Evolutionary conservation across 2,797 vertebrate genomes (phyloP).

Genomic region (Acanthornis magna): DNA sequence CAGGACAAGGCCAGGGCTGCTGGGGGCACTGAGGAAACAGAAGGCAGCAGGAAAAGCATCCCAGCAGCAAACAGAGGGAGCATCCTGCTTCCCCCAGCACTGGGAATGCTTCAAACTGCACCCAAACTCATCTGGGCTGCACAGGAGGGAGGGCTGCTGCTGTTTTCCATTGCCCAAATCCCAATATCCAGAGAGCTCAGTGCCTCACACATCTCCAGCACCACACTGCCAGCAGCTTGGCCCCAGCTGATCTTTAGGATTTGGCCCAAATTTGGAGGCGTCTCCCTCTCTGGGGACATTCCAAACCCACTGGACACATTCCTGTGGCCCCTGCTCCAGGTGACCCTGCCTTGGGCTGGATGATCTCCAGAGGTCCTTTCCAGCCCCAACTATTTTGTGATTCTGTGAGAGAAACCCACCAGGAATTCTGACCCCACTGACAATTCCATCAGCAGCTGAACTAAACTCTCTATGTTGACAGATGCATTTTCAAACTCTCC

Average conservation of each 20-base stretch:
- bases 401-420: not conserved
- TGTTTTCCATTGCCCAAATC: not conserved
- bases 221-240: not conserved
- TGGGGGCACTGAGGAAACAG: not conserved
- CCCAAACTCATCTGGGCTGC: not conserved
- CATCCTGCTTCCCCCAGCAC: not conserved
- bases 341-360: not conserved
- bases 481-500: not conserved
- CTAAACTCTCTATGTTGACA: not conserved
- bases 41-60: not conserved
- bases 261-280: not conserved
- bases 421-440: not conserved
- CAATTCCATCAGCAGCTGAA: not conserved
- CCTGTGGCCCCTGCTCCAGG: not conserved
- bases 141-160: not conserved
- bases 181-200: not conserved
- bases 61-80: not conserved
- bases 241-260: not conserved
- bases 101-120: not conserved
- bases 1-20: not conserved
- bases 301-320: not conserved
- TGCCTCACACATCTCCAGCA: not conserved
- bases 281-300: not conserved
- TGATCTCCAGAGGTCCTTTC: not conserved
- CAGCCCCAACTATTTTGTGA: not conserved